Percentiles rank a stretch among this genome's conserved stretches.
Evolutionary conservation across 2,888 invertebrate genomes (phyloP).

Genomic region (Cephus rjabovi): DNA sequence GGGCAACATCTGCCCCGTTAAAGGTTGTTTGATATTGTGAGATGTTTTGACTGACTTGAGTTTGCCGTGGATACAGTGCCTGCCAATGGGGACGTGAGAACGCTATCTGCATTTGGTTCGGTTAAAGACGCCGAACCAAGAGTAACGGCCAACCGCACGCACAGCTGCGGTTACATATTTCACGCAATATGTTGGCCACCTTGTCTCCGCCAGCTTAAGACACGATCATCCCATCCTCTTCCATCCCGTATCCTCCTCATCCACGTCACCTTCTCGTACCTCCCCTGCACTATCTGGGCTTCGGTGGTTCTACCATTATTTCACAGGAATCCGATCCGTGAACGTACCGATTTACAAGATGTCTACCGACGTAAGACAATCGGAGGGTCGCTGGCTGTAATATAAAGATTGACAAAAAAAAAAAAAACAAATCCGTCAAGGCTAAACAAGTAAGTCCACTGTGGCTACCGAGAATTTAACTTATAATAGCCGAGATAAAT

Average conservation of each 20-base stretch:
- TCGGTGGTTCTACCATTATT: constrained; percentile 37
- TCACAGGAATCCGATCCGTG: constrained; percentile 24
- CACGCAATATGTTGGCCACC: constrained; percentile 57
- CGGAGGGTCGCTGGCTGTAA: not conserved
- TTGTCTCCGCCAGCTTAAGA: constrained; percentile 22
- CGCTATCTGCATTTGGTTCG: constrained; percentile 16
- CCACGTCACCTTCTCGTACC: constrained; percentile 14
- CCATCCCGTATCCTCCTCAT: not conserved
- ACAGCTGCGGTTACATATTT: constrained; percentile 64
- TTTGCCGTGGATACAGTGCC: not conserved
- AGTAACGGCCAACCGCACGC: constrained; percentile 47
- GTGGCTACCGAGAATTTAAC: not conserved
- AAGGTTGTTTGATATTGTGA: constrained; percentile 30
- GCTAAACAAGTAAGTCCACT: not conserved
- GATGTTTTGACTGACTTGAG: constrained; percentile 31
- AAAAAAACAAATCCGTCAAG: not conserved
- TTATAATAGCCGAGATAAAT: not conserved
- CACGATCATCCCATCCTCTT: constrained; percentile 6
- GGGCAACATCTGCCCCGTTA: constrained; percentile 2
- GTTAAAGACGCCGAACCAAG: constrained; percentile 1
- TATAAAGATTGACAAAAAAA: not conserved
- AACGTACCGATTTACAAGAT: not conserved
- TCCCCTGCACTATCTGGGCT: constrained; percentile 44
- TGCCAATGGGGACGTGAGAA: constrained; percentile 30
- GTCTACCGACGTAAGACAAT: not conserved